Percentiles rank a stretch among this genome's conserved stretches.
phyloP scores from a whole-genome alignment of 2,888 invertebrate genomes.

The Arenicola marina region DNA sequence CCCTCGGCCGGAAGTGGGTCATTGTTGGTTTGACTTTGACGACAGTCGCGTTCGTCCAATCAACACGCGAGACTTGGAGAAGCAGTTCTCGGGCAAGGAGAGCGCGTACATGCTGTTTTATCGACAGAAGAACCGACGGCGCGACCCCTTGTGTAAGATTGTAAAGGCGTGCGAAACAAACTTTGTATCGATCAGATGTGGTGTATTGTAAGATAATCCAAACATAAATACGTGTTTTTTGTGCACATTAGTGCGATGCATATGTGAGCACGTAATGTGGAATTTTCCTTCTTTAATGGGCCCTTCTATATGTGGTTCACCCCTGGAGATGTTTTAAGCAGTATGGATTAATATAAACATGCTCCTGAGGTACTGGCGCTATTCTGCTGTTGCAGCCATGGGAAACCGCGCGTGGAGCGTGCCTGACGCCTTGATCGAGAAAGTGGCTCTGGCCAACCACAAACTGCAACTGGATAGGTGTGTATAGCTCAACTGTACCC shows the following conservation, averaged over 20 bases:
- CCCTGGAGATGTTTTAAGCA: too few species aligned
- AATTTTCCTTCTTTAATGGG: too few species aligned
- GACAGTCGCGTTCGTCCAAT: constrained; percentile 57
- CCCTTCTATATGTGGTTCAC: too few species aligned
- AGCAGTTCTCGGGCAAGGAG: constrained; percentile 57
- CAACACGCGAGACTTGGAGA: constrained; percentile 49
- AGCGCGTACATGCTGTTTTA: constrained; percentile 63
- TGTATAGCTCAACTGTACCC: too few species aligned
- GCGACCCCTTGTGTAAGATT: constrained; percentile 44
- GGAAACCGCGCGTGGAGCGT: not conserved
- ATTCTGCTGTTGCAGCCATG: not conserved
- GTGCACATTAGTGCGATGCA: too few species aligned
- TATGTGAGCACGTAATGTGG: too few species aligned
- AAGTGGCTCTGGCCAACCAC: not conserved
- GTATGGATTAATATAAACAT: too few species aligned
- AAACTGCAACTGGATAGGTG: not conserved
- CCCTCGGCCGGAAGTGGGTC: constrained; percentile 33
- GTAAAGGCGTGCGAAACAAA: too few species aligned
- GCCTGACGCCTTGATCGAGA: not conserved
- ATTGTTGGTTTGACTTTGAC: constrained; percentile 61
- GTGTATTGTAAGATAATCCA: too few species aligned
- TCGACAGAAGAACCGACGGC: constrained; percentile 40
- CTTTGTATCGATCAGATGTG: too few species aligned
- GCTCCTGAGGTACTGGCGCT: too few species aligned
- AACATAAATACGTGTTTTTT: too few species aligned